Percentiles rank a stretch among this genome's conserved stretches.
phyloP scores from a whole-genome alignment of 2,888 invertebrate genomes.

The Ametastegia equiseti region DNA sequence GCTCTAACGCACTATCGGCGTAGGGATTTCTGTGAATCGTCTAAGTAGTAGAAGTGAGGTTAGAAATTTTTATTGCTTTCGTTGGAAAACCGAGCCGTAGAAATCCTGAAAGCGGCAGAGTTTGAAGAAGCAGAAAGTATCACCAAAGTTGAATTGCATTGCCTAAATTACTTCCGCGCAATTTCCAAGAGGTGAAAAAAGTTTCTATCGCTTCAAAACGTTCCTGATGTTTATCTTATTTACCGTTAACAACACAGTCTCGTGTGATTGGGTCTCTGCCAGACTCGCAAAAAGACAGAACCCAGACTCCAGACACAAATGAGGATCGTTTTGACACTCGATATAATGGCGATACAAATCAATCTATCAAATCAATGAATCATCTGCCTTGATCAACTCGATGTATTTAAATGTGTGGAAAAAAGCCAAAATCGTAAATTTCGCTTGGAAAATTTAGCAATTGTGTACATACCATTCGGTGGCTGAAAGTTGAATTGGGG shows the following conservation, averaged over 20 bases:
- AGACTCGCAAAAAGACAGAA: conserved; percentile 20
- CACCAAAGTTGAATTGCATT: conserved; percentile 50
- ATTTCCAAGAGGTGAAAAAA: conserved; percentile 45
- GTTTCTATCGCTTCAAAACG: conserved; percentile 50
- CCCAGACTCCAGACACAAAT: not conserved
- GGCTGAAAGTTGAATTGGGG: not conserved
- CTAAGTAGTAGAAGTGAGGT: conserved; percentile 11
- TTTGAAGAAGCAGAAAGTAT: conserved; percentile 44
- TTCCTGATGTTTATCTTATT: conserved; percentile 43
- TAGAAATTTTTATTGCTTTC: conserved; percentile 14
- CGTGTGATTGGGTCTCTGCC: conserved; percentile 39
- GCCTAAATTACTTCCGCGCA: conserved; percentile 47
- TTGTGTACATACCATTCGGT: not conserved
- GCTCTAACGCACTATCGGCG: not conserved
- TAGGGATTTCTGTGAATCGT: not conserved
- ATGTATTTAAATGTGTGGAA: too few relatives aligned
- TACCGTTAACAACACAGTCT: conserved; percentile 33
- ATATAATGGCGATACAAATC: not conserved
- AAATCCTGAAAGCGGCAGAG: conserved; percentile 34
- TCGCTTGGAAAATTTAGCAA: not conserved
- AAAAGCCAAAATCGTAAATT: not conserved
- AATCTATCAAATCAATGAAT: not conserved
- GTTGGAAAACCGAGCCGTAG: conserved; percentile 24
- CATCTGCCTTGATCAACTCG: too few relatives aligned
- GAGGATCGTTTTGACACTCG: not conserved